These are phyloP conservation scores for Rhinichthys osculus DNA, from an alignment of 2,797 vertebrate genomes.

Conservation along the genomic window DNA sequence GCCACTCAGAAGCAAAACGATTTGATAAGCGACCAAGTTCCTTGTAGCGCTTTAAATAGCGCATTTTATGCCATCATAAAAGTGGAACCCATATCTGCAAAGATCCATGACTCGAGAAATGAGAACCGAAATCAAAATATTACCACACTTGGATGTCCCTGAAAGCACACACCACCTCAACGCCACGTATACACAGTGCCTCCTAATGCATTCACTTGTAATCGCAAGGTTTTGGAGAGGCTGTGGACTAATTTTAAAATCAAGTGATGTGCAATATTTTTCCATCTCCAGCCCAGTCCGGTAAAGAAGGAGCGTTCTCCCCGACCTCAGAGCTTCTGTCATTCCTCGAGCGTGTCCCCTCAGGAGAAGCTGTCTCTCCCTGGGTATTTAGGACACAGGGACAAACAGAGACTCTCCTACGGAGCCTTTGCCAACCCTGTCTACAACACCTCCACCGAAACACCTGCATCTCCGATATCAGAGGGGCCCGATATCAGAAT, in stretches of 20 bases:
- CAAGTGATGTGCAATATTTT: neutral
- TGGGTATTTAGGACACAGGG: conserved; percentile 82
- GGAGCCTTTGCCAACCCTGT: conserved; percentile 87
- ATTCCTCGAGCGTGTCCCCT: conserved; percentile 86
- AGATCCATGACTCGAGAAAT: neutral
- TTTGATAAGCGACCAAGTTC: neutral
- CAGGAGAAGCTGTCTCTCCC: conserved; percentile 88
- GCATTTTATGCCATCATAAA: neutral
- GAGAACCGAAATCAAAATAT: neutral
- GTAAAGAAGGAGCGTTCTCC: conserved; percentile 90
- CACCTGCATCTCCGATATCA: conserved; percentile 80
- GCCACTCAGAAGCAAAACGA: neutral
- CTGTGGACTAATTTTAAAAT: neutral
- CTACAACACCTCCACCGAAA: conserved; percentile 82
- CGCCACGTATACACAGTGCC: neutral
- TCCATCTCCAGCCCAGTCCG: conserved; percentile 82
- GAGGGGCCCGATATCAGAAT: conserved; percentile 78
- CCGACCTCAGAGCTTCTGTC: conserved; percentile 90
- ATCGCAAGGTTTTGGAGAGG: neutral
- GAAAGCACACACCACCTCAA: neutral
- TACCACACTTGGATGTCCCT: neutral
- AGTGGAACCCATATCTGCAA: neutral
- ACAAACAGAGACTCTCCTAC: conserved; percentile 88
- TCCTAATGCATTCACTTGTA: neutral
- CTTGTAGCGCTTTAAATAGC: neutral